Percentiles rank a stretch among this genome's conserved stretches.
phyloP scores from a whole-genome alignment of 2,888 invertebrate genomes.

The Ophonus ardosiacus region DNA sequence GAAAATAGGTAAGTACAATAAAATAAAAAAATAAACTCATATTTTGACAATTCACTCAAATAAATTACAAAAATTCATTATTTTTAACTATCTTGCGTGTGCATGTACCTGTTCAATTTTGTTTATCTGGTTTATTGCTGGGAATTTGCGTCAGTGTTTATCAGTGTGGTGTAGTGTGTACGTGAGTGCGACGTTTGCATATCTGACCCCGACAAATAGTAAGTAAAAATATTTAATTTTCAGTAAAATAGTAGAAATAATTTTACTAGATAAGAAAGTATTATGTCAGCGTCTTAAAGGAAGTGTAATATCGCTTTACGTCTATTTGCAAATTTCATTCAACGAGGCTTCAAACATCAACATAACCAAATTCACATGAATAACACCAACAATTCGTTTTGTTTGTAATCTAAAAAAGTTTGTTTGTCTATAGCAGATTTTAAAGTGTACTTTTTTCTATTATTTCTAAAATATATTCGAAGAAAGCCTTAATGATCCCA shows the following conservation, averaged over 20 bases:
- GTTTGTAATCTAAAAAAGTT: background rate
- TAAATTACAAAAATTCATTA: background rate
- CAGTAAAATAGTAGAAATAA: slow-evolving; percentile 34
- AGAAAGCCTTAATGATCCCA: too few relatives aligned
- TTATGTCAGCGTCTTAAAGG: slow-evolving; percentile 44
- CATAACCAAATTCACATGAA: background rate
- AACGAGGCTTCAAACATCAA: background rate
- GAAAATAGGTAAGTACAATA: background rate
- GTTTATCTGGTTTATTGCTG: slow-evolving; percentile 21
- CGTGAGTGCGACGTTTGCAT: background rate
- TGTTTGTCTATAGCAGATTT: too few relatives aligned
- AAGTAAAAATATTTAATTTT: slow-evolving; percentile 34
- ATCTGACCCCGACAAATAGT: background rate
- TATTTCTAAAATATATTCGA: too few relatives aligned
- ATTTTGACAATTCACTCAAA: background rate
- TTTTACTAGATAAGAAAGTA: slow-evolving; percentile 9
- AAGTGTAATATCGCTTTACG: slow-evolving; percentile 45
- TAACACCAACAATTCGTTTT: background rate
- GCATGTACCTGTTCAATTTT: background rate
- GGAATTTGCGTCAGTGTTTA: slow-evolving; percentile 22
- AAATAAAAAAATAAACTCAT: background rate
- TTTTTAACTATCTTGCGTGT: background rate
- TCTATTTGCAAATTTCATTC: slow-evolving; percentile 9
- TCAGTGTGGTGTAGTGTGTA: background rate
- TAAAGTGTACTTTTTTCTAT: too few relatives aligned